Evolutionary conservation across 2,888 invertebrate species (phyloP).

Genomic region (Drosophila colorata): DNA sequence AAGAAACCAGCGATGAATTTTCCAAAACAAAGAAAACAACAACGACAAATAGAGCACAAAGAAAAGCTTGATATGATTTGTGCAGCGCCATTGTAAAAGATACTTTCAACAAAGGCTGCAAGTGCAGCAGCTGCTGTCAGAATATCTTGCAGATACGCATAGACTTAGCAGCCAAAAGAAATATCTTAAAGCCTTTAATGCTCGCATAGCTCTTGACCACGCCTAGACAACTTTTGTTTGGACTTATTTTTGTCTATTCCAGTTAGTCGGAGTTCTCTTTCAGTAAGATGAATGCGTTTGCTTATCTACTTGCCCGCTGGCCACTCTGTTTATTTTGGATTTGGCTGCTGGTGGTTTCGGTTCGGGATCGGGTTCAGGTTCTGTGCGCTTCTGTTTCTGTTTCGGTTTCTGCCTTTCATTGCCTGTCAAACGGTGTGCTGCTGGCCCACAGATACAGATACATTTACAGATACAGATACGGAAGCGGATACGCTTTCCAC

Average conservation of each 20-base stretch:
- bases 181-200: slow-evolving; percentile 54
- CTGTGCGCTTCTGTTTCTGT: slow-evolving; percentile 23
- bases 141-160: slow-evolving; percentile 33
- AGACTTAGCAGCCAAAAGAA: slow-evolving; percentile 25
- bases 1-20: slow-evolving; percentile 24
- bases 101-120: slow-evolving; percentile 47
- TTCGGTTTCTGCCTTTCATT: slow-evolving; percentile 50
- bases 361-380: slow-evolving; percentile 11
- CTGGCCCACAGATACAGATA: slow-evolving; percentile 32
- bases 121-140: slow-evolving; percentile 38
- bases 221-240: slow-evolving; percentile 50
- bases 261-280: slow-evolving; percentile 24
- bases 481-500: slow-evolving; percentile 40
- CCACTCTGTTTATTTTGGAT: slow-evolving; percentile 53
- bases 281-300: slow-evolving; percentile 78
- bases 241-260: slow-evolving; percentile 44
- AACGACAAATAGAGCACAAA: slow-evolving; percentile 26
- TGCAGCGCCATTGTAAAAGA: slow-evolving; percentile 35
- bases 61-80: slow-evolving; percentile 62
- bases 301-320: slow-evolving; percentile 76
- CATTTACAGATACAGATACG: slow-evolving; percentile 35
- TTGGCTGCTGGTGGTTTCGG: slow-evolving; percentile 13
- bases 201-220: slow-evolving; percentile 34
- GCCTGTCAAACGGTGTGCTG: slow-evolving; percentile 75
- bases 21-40: slow-evolving; percentile 25